A percentile compares a stretch with the other conserved stretches of the same genome.
Evolutionary conservation across 2,888 invertebrate genomes (phyloP).

Genomic region (Drosophila fungiperda): DNA sequence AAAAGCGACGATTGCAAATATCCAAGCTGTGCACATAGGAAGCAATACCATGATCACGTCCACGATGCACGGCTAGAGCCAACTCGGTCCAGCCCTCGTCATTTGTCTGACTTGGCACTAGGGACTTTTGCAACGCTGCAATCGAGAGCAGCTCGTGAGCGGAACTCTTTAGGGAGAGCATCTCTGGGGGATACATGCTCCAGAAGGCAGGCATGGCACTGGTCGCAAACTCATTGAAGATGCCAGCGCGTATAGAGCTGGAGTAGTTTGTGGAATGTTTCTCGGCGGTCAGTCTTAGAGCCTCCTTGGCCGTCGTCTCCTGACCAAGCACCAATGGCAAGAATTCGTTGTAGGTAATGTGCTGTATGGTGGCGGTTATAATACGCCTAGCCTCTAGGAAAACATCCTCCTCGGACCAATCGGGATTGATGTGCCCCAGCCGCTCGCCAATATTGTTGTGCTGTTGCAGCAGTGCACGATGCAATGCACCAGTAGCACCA

Average conservation of each 20-base stretch:
- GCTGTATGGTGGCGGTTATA: slow-evolving; percentile 92
- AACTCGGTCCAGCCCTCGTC: slow-evolving; percentile 86
- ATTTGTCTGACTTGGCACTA: slow-evolving; percentile 83
- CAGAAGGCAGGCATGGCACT: slow-evolving; percentile 90
- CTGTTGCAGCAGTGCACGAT: slow-evolving; percentile 90
- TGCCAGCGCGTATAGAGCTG: slow-evolving; percentile 91
- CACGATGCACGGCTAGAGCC: slow-evolving; percentile 87
- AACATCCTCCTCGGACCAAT: slow-evolving; percentile 92
- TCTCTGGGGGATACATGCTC: slow-evolving; percentile 90
- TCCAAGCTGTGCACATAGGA: slow-evolving; percentile 90
- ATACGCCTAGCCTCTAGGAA: slow-evolving; percentile 91
- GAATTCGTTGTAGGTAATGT: slow-evolving; percentile 93
- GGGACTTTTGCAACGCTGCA: slow-evolving; percentile 86
- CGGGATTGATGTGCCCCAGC: slow-evolving; percentile 89
- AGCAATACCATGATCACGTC: slow-evolving; percentile 93
- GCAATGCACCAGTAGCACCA: slow-evolving; percentile 89
- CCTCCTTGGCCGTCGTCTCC: slow-evolving; percentile 83
- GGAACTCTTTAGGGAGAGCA: slow-evolving; percentile 88
- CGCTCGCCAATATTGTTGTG: slow-evolving; percentile 92
- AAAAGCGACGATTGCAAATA: slow-evolving; percentile 86
- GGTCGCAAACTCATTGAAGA: slow-evolving; percentile 91
- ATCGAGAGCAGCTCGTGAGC: slow-evolving; percentile 88
- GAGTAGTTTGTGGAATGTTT: slow-evolving; percentile 93
- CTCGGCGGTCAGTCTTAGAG: slow-evolving; percentile 88
- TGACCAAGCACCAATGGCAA: slow-evolving; percentile 90